Evolutionary conservation across 2,888 invertebrate genomes (phyloP).

Genomic region (Tipula helvola): DNA sequence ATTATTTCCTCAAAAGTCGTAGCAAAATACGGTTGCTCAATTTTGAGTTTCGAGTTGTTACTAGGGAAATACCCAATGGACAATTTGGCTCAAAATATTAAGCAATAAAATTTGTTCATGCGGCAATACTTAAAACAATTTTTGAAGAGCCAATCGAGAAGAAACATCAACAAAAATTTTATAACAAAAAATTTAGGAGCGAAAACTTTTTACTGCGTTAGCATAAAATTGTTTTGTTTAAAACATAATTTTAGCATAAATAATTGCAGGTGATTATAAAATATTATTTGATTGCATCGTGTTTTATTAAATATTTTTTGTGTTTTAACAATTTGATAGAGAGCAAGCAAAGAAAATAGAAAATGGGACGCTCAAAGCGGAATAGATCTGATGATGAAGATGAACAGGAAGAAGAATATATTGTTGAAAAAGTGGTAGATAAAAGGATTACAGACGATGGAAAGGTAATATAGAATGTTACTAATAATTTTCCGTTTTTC

Average conservation of each 20-base stretch:
- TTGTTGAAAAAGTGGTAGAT: background rate
- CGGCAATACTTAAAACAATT: background rate
- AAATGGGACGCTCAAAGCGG: conserved; percentile 7
- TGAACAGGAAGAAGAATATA: background rate
- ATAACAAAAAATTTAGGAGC: background rate
- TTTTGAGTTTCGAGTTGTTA: too few species aligned
- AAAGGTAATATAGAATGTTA: background rate
- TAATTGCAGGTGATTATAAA: background rate
- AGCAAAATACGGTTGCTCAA: too few species aligned
- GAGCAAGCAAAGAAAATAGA: background rate
- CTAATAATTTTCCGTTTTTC: background rate
- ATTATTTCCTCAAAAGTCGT: too few species aligned
- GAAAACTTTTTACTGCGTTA: background rate
- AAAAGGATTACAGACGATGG: background rate
- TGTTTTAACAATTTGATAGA: background rate
- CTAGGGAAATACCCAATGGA: too few species aligned
- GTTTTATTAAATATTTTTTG: background rate
- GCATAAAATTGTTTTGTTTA: background rate
- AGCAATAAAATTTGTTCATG: background rate
- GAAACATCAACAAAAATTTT: background rate
- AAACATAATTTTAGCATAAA: background rate
- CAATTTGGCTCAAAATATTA: background rate
- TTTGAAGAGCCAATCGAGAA: background rate
- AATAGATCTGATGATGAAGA: background rate
- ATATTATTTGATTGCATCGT: background rate